These are phyloP conservation scores for Aradophagus sp. DNA, from an alignment of 1,140 invertebrate genomes.

Conservation along the genomic window DNA sequence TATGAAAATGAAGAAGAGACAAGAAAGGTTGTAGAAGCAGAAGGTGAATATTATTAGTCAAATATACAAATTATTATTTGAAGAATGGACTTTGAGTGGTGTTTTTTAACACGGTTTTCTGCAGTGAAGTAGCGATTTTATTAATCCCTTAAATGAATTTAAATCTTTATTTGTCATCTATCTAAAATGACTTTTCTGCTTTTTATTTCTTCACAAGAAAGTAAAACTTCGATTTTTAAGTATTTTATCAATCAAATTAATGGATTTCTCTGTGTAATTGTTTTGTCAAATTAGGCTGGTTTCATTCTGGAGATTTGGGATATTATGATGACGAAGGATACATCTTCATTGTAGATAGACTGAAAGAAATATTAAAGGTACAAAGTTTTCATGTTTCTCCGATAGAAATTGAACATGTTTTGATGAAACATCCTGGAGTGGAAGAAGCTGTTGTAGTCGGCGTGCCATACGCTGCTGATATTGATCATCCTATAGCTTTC, in stretches of 20 bases:
- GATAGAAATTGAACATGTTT: slow-evolving; percentile 76
- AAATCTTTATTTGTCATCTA: neutral
- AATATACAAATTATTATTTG: too few relatives aligned
- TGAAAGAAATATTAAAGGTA: slow-evolving; percentile 80
- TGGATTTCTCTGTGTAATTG: neutral
- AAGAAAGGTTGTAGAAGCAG: slow-evolving; percentile 10
- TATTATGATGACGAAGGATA: slow-evolving; percentile 74
- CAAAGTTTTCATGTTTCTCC: slow-evolving; percentile 77
- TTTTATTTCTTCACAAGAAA: too few relatives aligned
- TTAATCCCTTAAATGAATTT: too few relatives aligned
- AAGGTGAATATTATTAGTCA: too few relatives aligned
- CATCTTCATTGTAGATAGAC: slow-evolving; percentile 76
- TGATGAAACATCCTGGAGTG: slow-evolving; percentile 31
- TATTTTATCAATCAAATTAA: too few relatives aligned
- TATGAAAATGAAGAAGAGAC: slow-evolving; percentile 77
- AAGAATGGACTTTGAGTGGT: too few relatives aligned
- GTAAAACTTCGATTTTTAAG: too few relatives aligned
- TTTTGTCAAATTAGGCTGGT: slow-evolving; percentile 64
- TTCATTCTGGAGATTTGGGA: slow-evolving; percentile 77
- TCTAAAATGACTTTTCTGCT: neutral
- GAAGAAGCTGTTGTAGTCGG: slow-evolving; percentile 71
- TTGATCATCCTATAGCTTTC: slow-evolving; percentile 81
- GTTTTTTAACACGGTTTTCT: too few relatives aligned
- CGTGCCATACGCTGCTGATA: slow-evolving; percentile 76
- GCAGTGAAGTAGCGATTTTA: too few relatives aligned